These are phyloP conservation scores for Gadopsis marmoratus DNA, from an alignment of 2,797 vertebrate species.

Conservation along the genomic window DNA sequence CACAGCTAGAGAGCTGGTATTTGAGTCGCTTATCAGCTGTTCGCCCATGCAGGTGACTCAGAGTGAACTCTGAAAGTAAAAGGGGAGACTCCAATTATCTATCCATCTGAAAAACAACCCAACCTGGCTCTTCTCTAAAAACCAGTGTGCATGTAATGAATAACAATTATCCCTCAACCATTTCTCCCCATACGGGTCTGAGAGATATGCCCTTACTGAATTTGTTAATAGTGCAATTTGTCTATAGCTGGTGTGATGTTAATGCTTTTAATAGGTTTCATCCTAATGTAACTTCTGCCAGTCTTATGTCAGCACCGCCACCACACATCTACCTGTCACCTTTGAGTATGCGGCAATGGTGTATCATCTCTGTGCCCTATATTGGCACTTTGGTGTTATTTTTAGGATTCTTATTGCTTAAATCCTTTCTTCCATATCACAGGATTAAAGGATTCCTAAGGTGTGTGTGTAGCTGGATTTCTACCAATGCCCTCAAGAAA, in stretches of 20 bases:
- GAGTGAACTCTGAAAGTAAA: constrained; percentile 55
- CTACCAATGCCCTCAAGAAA: constrained; percentile 54
- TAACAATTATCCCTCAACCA: constrained; percentile 49
- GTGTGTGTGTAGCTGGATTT: constrained; percentile 58
- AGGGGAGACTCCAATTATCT: constrained; percentile 68
- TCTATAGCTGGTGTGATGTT: constrained; percentile 47
- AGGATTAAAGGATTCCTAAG: constrained; percentile 73
- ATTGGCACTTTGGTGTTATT: constrained; percentile 70
- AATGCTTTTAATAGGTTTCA: constrained; percentile 54
- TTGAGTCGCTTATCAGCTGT: constrained; percentile 64
- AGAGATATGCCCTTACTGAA: constrained; percentile 36
- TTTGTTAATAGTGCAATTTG: constrained; percentile 56
- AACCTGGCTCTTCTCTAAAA: constrained; percentile 45
- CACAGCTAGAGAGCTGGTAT: constrained; percentile 48
- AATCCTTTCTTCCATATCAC: constrained; percentile 72
- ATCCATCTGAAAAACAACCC: constrained; percentile 63
- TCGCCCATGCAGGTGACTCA: constrained; percentile 70
- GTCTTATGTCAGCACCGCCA: constrained; percentile 53
- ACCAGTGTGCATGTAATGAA: constrained; percentile 39
- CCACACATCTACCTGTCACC: constrained; percentile 56
- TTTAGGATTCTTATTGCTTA: constrained; percentile 67
- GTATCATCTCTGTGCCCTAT: constrained; percentile 52
- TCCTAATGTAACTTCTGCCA: constrained; percentile 43
- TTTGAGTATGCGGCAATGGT: constrained; percentile 47
- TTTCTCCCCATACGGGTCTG: constrained; percentile 29